A percentile compares a stretch with the other conserved stretches of the same genome.
Evolutionary conservation across 2,797 vertebrate species (phyloP).

Genomic region (Eptatretus atami): DNA sequence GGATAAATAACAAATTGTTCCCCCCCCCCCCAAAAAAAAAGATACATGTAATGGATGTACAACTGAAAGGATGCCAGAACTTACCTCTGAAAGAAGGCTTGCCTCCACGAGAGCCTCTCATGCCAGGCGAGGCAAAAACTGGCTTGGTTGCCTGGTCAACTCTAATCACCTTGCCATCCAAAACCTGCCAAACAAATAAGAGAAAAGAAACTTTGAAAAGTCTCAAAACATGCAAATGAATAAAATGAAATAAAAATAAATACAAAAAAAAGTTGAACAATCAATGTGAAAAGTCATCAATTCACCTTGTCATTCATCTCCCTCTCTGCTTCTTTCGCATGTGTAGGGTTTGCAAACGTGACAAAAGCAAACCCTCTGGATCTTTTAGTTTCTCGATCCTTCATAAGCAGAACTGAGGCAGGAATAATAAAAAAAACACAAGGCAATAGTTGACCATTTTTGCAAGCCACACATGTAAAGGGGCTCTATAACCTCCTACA

Average conservation of each 20-base stretch:
- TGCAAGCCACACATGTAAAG: too few relatives aligned
- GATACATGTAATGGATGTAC: too few relatives aligned
- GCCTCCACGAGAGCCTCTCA: too few relatives aligned
- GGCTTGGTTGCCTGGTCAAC: slow-evolving; percentile 96
- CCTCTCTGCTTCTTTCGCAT: slow-evolving; percentile 77
- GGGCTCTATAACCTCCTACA: too few relatives aligned
- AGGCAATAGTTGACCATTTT: not conserved
- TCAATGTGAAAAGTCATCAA: not conserved
- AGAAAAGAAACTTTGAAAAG: too few relatives aligned
- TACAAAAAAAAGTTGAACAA: too few relatives aligned
- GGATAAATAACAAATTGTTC: too few relatives aligned
- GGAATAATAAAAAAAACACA: not conserved
- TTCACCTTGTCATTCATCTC: slow-evolving; percentile 88
- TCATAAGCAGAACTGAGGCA: slow-evolving; percentile 60
- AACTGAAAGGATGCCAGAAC: too few relatives aligned
- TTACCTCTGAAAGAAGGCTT: too few relatives aligned
- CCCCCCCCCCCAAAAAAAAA: too few relatives aligned
- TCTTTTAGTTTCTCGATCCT: slow-evolving; percentile 86
- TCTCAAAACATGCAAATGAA: too few relatives aligned
- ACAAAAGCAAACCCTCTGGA: slow-evolving; percentile 95
- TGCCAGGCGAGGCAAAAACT: slow-evolving; percentile 23
- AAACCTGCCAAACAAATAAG: slow-evolving; percentile 21
- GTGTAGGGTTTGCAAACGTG: slow-evolving; percentile 72
- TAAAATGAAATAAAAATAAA: too few relatives aligned
- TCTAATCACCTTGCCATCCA: slow-evolving; percentile 89